A percentile compares a stretch with the other conserved stretches of the same genome.
phyloP scores from a whole-genome alignment of 2,113 vertebrate species.

The Nibea albiflora region DNA sequence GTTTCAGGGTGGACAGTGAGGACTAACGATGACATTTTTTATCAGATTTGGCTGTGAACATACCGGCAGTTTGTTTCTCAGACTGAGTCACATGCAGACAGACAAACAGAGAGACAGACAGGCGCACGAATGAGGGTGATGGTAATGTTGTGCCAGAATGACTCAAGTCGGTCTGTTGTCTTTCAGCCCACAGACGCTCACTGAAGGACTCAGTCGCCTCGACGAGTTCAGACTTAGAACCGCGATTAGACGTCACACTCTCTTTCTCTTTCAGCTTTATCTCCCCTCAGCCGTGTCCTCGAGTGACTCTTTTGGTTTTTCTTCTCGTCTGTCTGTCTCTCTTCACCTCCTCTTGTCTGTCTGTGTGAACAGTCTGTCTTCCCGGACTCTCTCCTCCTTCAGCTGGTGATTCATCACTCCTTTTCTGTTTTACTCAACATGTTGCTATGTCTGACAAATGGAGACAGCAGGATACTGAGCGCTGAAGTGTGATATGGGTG shows the following conservation, averaged over 20 bases:
- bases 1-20: background rate
- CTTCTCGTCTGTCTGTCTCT: background rate
- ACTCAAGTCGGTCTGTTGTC: conserved; percentile 71
- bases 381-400: conserved; percentile 2
- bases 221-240: conserved; percentile 51
- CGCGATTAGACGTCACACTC: background rate
- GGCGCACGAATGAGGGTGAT: conserved; percentile 46
- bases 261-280: conserved; percentile 12
- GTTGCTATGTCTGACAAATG: conserved; percentile 41
- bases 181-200: conserved; percentile 54
- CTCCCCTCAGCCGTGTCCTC: conserved; percentile 27
- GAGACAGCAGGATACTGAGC: conserved; percentile 17
- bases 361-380: background rate
- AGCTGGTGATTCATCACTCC: conserved; percentile 40
- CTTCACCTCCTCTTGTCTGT: background rate
- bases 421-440: conserved; percentile 18
- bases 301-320: conserved; percentile 13
- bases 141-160: conserved; percentile 65
- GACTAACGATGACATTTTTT: conserved; percentile 1
- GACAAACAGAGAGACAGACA: conserved; percentile 44
- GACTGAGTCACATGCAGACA: conserved; percentile 59
- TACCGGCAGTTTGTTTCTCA: conserved; percentile 36
- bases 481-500: background rate
- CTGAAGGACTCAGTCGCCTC: conserved; percentile 27
- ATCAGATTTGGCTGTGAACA: conserved; percentile 31